Percentiles rank a stretch among this genome's conserved stretches.
Evolutionary conservation across 2,888 invertebrate species (phyloP).

Genomic region (Perithous albicinctus): DNA sequence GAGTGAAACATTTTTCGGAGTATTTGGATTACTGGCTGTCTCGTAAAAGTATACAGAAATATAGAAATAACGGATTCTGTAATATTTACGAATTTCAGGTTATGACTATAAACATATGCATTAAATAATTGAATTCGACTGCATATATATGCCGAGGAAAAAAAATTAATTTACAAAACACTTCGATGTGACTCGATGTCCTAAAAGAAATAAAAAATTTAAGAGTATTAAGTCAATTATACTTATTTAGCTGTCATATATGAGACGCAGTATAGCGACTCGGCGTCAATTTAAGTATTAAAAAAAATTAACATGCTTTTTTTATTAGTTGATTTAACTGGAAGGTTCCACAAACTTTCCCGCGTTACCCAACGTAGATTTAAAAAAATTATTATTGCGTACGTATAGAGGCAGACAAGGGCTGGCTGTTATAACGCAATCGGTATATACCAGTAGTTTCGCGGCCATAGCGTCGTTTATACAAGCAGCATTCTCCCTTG

Average conservation of each 20-base stretch:
- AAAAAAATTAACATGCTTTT: too few relatives aligned
- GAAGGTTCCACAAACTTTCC: conserved; percentile 1
- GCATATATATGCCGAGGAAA: background rate
- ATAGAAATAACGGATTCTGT: too few relatives aligned
- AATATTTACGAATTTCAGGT: too few relatives aligned
- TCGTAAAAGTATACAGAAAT: too few relatives aligned
- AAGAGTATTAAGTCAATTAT: background rate
- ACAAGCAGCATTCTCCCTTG: background rate
- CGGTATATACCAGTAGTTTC: conserved; percentile 48
- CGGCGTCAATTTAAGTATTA: too few relatives aligned
- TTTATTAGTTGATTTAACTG: too few relatives aligned
- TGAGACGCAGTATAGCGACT: too few relatives aligned
- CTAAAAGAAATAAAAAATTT: background rate
- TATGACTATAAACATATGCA: too few relatives aligned
- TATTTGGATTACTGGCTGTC: too few relatives aligned
- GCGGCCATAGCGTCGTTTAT: conserved; percentile 42
- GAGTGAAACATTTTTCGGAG: too few relatives aligned
- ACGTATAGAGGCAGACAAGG: background rate
- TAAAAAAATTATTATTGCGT: background rate
- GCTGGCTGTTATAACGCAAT: conserved; percentile 31
- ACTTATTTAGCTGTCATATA: background rate
- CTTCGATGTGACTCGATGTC: too few relatives aligned
- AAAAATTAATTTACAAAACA: background rate
- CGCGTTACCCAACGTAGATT: background rate
- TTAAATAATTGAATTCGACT: too few relatives aligned